phyloP scores from a whole-genome alignment of 2,113 vertebrate genomes.

The Notothenia coriiceps region DNA sequence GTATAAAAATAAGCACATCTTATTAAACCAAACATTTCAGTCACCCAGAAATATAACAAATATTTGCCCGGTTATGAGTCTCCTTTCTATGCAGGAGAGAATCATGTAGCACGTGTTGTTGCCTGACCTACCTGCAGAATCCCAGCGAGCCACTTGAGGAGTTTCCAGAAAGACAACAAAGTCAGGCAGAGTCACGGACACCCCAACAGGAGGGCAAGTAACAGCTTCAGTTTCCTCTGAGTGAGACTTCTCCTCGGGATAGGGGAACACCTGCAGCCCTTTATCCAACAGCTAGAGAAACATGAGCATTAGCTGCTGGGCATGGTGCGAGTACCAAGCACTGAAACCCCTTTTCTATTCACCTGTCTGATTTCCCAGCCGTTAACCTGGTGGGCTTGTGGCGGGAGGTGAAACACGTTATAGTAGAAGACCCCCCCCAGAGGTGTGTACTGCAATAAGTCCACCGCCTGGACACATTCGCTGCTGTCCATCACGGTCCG shows the following conservation, averaged over 20 bases:
- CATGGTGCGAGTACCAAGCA: background rate
- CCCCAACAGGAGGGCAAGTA: conserved; percentile 67
- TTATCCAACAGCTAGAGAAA: conserved; percentile 78
- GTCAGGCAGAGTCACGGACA: conserved; percentile 82
- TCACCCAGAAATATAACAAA: too few species aligned
- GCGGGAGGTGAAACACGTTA: conserved; percentile 86
- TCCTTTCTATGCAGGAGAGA: too few species aligned
- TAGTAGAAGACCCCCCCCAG: conserved; percentile 91
- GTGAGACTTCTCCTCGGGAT: conserved; percentile 69
- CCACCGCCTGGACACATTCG: conserved; percentile 69
- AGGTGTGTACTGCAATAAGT: conserved; percentile 83
- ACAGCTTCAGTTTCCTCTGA: conserved; percentile 50
- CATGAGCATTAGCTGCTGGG: background rate
- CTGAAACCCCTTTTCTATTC: conserved; percentile 6
- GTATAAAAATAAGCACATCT: background rate
- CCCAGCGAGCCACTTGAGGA: conserved; percentile 89
- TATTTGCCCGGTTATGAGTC: too few species aligned
- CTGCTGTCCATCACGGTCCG: rapidly evolving
- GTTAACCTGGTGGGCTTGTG: conserved; percentile 79
- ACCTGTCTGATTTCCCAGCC: conserved; percentile 91
- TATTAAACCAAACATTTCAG: too few species aligned
- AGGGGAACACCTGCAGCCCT: conserved; percentile 83
- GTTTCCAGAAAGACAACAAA: conserved; percentile 85
- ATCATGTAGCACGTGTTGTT: too few species aligned
- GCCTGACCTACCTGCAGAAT: conserved; percentile 81